phyloP scores from a whole-genome alignment of 2,797 vertebrate species.

The Miichthys miiuy region DNA sequence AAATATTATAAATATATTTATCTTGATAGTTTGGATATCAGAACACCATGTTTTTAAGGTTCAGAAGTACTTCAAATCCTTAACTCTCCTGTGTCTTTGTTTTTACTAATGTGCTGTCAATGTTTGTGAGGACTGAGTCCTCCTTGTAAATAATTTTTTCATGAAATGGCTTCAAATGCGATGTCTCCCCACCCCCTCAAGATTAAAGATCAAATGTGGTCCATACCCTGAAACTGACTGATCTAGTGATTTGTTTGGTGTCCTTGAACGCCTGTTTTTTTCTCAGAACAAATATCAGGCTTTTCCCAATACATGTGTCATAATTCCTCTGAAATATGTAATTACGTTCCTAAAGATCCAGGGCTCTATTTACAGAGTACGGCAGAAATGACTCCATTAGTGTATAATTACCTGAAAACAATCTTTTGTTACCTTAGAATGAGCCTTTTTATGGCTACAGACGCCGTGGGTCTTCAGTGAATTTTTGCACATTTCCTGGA shows the following conservation, averaged over 20 bases:
- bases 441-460: too few relatives aligned
- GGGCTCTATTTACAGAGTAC: too few relatives aligned
- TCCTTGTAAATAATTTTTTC: constrained; percentile 84
- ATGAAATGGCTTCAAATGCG: constrained; percentile 83
- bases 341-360: too few relatives aligned
- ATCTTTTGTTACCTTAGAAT: too few relatives aligned
- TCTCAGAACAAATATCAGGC: neutral
- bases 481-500: too few relatives aligned
- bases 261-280: neutral
- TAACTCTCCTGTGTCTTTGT: constrained; percentile 69
- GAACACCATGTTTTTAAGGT: constrained; percentile 80
- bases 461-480: too few relatives aligned
- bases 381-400: too few relatives aligned
- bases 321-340: neutral
- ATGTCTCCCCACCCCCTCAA: constrained; percentile 61
- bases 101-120: constrained; percentile 81
- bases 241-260: neutral
- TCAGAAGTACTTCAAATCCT: constrained; percentile 77
- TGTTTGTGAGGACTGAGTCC: constrained; percentile 65
- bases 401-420: too few relatives aligned
- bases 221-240: constrained; percentile 25
- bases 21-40: constrained; percentile 83
- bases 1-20: constrained; percentile 86
- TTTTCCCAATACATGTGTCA: neutral
- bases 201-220: constrained; percentile 77